phyloP scores from a whole-genome alignment of 1,140 invertebrate species.

The Dolichoris vasculosae region DNA sequence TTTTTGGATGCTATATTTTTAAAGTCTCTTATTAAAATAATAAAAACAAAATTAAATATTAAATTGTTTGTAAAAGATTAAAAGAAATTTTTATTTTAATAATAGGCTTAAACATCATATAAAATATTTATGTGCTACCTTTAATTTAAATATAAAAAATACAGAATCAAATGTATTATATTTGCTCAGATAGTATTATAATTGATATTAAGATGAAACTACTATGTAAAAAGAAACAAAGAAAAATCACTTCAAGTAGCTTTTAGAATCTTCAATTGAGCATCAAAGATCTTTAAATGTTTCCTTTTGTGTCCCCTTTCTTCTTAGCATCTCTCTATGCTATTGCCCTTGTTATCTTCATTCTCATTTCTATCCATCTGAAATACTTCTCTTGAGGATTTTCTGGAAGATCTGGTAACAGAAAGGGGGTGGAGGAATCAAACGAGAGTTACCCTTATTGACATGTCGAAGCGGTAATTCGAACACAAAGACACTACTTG shows the following conservation, averaged over 20 bases:
- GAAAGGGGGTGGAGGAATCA: conserved; percentile 40
- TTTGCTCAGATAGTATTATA: conserved; percentile 33
- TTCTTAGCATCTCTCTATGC: conserved; percentile 44
- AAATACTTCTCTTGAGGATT: neutral
- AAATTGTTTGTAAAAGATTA: too few species aligned
- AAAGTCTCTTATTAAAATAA: too few species aligned
- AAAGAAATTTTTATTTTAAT: too few species aligned
- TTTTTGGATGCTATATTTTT: too few species aligned
- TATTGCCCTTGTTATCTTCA: neutral
- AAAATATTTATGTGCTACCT: too few species aligned
- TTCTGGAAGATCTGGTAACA: conserved; percentile 24
- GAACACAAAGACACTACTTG: conserved; percentile 32
- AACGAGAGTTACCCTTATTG: conserved; percentile 54
- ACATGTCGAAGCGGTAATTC: conserved; percentile 54
- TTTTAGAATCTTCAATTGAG: conserved; percentile 63
- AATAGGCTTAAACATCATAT: too few species aligned
- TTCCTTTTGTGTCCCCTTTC: conserved; percentile 57
- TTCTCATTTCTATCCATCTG: neutral
- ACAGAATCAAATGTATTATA: conserved; percentile 19
- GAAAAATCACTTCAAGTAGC: conserved; percentile 49
- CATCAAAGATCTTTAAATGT: conserved; percentile 67
- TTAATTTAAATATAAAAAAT: neutral
- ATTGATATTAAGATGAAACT: conserved; percentile 28
- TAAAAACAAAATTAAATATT: too few species aligned
- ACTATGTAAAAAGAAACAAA: conserved; percentile 25